These are phyloP conservation scores for Pseudorectes ferrugineus DNA, from an alignment of 2,113 vertebrate genomes.

Conservation along the genomic window DNA sequence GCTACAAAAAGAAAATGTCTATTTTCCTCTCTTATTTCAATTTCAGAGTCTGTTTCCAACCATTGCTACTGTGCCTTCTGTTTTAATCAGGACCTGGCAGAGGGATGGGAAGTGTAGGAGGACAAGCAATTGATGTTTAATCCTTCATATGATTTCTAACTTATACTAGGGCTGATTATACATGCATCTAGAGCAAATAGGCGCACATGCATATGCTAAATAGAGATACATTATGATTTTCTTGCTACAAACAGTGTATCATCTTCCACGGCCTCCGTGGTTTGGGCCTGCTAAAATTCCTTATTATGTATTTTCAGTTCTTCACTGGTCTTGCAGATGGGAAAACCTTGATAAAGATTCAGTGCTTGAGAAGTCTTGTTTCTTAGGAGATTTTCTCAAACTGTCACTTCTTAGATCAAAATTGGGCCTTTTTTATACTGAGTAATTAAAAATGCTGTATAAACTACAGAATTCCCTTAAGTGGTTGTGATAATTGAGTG, in stretches of 20 bases:
- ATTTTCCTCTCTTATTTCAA: background rate
- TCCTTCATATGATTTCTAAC: slow-evolving; percentile 45
- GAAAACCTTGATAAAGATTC: background rate
- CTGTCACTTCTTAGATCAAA: background rate
- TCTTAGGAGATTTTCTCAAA: background rate
- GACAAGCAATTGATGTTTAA: slow-evolving; percentile 49
- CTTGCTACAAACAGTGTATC: background rate
- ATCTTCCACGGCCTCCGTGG: fast-evolving
- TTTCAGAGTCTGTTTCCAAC: background rate
- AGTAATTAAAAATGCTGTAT: slow-evolving; percentile 13
- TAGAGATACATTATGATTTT: background rate
- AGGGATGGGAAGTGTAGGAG: slow-evolving; percentile 40
- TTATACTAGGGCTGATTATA: slow-evolving; percentile 31
- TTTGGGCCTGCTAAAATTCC: background rate
- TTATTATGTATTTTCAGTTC: background rate
- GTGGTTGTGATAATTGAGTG: background rate
- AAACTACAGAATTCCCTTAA: background rate
- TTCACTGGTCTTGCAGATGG: background rate
- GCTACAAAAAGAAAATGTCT: background rate
- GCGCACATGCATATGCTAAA: background rate
- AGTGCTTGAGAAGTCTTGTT: background rate
- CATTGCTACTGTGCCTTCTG: slow-evolving; percentile 4
- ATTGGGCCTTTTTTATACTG: background rate
- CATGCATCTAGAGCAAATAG: slow-evolving; percentile 55
- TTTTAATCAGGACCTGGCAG: slow-evolving; percentile 17